These are phyloP conservation scores for Spheniscus humboldti DNA, from an alignment of 2,797 vertebrate genomes.

Conservation along the genomic window DNA sequence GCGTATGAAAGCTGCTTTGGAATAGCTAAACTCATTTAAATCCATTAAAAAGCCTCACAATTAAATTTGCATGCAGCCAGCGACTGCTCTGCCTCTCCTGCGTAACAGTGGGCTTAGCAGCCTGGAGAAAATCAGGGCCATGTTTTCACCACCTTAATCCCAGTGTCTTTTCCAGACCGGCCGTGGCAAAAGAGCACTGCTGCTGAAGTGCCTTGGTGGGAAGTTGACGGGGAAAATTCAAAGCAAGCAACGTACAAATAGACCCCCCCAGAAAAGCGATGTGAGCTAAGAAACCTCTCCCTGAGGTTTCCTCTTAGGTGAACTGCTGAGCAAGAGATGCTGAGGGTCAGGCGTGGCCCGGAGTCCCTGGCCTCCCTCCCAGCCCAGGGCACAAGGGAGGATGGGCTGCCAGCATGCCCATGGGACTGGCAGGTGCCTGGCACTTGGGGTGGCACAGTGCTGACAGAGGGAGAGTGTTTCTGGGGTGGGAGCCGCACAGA, in stretches of 20 bases:
- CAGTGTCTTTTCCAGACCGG: not conserved
- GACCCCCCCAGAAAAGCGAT: rapidly evolving
- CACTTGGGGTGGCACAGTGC: not conserved
- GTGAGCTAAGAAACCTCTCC: not conserved
- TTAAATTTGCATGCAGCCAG: slow-evolving; percentile 32
- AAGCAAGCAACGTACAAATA: not conserved
- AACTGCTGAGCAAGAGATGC: not conserved
- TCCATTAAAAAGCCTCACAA: slow-evolving; percentile 27
- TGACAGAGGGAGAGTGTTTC: not conserved
- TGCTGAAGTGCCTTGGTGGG: not conserved
- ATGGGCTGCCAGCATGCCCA: not conserved
- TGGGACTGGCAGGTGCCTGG: rapidly evolving
- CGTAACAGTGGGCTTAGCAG: not conserved
- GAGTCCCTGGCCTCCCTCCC: not conserved
- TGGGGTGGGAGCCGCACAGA: rapidly evolving
- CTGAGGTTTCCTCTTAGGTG: not conserved
- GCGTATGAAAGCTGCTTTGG: slow-evolving; percentile 6
- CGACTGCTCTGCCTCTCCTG: not conserved
- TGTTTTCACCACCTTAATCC: not conserved
- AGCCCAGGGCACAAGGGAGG: rapidly evolving
- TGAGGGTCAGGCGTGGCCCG: rapidly evolving
- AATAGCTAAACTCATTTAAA: slow-evolving; percentile 42
- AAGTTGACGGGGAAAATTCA: not conserved
- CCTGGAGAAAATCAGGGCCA: not conserved
- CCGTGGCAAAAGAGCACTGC: not conserved